Percentiles rank a stretch among this genome's conserved stretches.
phyloP scores from a whole-genome alignment of 2,888 invertebrate genomes.

The Anticlea derivata region DNA sequence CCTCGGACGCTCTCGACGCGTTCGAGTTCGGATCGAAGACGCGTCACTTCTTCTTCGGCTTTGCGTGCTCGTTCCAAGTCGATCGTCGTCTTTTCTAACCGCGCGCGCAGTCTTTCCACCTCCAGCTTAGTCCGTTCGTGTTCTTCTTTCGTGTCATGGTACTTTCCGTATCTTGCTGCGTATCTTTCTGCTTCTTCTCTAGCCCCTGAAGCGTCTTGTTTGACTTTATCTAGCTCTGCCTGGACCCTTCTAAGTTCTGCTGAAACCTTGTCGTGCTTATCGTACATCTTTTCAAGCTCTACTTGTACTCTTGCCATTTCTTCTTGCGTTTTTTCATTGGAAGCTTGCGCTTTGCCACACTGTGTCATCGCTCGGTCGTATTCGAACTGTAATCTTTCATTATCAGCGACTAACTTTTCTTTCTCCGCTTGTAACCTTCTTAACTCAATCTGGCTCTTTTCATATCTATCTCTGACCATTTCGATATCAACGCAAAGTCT shows the following conservation, averaged over 20 bases:
- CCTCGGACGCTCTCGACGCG: slow-evolving; percentile 88
- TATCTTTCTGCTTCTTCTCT: slow-evolving; percentile 91
- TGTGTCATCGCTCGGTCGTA: slow-evolving; percentile 94
- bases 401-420: slow-evolving; percentile 93
- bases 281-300: slow-evolving; percentile 95
- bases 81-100: slow-evolving; percentile 91
- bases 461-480: slow-evolving; percentile 94
- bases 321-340: slow-evolving; percentile 94
- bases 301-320: slow-evolving; percentile 93
- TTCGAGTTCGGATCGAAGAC: slow-evolving; percentile 88
- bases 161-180: slow-evolving; percentile 88
- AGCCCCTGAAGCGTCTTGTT: slow-evolving; percentile 89
- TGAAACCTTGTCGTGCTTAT: slow-evolving; percentile 94
- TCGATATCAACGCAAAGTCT: slow-evolving; percentile 91
- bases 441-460: slow-evolving; percentile 93
- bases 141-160: slow-evolving; percentile 90
- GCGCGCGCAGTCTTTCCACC: slow-evolving; percentile 90
- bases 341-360: slow-evolving; percentile 92
- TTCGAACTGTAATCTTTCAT: slow-evolving; percentile 93
- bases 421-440: slow-evolving; percentile 92
- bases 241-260: slow-evolving; percentile 92
- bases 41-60: slow-evolving; percentile 86
- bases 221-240: slow-evolving; percentile 88
- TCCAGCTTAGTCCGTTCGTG: slow-evolving; percentile 91
- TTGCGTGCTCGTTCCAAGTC: slow-evolving; percentile 91